A percentile compares a stretch with the other conserved stretches of the same genome.
phyloP scores from a whole-genome alignment of 2,797 vertebrate genomes.

The Paramormyrops hopkinsi region DNA sequence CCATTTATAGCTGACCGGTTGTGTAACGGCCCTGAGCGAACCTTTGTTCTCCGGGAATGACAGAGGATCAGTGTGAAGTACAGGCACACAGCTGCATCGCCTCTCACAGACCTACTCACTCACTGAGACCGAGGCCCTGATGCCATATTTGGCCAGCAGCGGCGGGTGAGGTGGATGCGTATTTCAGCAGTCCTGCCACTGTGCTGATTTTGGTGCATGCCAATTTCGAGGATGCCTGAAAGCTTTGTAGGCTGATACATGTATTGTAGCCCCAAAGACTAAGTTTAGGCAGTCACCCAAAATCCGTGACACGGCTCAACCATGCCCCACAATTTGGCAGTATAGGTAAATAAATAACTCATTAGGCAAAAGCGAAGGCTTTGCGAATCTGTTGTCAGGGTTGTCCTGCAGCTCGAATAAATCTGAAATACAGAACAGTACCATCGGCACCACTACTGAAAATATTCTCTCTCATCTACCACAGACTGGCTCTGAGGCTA shows the following conservation, averaged over 20 bases:
- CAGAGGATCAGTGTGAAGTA: neutral
- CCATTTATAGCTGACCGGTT: neutral
- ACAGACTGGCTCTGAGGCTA: neutral
- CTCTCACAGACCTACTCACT: neutral
- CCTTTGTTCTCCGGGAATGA: neutral
- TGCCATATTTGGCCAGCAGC: neutral
- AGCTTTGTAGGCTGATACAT: neutral
- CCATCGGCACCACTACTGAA: neutral
- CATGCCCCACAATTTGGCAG: neutral
- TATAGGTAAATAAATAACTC: neutral
- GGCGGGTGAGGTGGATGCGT: neutral
- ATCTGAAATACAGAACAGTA: neutral
- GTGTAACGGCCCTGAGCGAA: neutral
- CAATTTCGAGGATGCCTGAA: neutral
- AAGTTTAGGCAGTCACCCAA: neutral
- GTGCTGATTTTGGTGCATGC: neutral
- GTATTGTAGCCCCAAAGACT: neutral
- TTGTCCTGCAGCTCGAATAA: neutral
- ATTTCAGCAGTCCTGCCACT: neutral
- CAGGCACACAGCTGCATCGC: neutral
- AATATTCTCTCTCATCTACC: neutral
- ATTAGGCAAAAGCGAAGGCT: neutral
- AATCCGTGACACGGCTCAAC: neutral
- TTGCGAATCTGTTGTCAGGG: neutral
- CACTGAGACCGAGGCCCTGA: neutral